Conservation (phyloP, 2,888 invertebrate species). For the Gymnocheta viridis region DNA sequence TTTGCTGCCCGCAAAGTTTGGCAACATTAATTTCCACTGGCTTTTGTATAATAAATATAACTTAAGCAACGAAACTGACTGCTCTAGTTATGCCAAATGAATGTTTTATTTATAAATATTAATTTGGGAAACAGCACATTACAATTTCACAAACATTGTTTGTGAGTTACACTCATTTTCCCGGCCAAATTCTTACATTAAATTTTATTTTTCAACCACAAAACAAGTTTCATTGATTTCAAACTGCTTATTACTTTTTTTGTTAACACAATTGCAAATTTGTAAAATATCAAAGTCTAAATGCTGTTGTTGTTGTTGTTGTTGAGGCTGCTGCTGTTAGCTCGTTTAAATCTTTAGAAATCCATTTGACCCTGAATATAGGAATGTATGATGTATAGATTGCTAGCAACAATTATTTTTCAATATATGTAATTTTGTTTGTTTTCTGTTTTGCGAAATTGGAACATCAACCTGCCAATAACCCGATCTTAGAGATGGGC, state of each 20-base stretch:
- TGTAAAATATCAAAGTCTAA: neutral
- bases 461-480: slow-evolving; percentile 54
- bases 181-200: too few relatives aligned
- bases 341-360: neutral
- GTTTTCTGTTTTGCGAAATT: slow-evolving; percentile 12
- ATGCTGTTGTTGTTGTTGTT: neutral
- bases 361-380: neutral
- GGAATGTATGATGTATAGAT: neutral
- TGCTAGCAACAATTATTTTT: neutral
- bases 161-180: too few relatives aligned
- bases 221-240: neutral
- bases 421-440: too few relatives aligned
- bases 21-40: too few relatives aligned
- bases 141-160: too few relatives aligned
- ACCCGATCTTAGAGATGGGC: neutral
- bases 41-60: too few relatives aligned
- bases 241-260: neutral
- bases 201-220: too few relatives aligned
- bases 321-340: neutral
- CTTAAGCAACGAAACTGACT: too few relatives aligned
- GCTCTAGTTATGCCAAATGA: too few relatives aligned
- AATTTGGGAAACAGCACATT: too few relatives aligned
- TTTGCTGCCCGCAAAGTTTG: too few relatives aligned
- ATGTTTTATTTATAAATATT: too few relatives aligned
- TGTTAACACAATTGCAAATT: neutral